Evolutionary conservation across 2,797 vertebrate genomes (phyloP).

Genomic region (Sandelia bainsii): DNA sequence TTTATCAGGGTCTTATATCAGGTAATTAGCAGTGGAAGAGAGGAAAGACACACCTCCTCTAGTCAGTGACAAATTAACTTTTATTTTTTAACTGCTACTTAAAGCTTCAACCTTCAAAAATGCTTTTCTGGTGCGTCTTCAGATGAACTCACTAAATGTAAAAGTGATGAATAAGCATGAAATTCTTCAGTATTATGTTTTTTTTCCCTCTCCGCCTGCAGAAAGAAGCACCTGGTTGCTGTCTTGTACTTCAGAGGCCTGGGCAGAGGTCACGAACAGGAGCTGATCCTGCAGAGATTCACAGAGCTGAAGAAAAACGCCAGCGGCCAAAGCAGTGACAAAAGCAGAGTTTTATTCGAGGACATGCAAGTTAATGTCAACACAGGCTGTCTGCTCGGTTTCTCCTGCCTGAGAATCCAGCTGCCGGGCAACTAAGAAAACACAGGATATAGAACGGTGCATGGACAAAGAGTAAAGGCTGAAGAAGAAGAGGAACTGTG

Average conservation of each 20-base stretch:
- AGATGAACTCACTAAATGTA: no score
- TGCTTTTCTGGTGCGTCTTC: no score
- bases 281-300: conserved; percentile 67
- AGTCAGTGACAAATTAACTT: background rate
- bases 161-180: background rate
- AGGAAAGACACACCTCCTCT: background rate
- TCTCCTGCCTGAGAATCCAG: conserved; percentile 54
- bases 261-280: conserved; percentile 65
- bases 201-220: conserved; percentile 50
- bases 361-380: conserved; percentile 68
- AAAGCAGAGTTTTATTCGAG: conserved; percentile 65
- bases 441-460: no score
- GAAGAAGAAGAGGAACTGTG: no score
- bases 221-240: conserved; percentile 79
- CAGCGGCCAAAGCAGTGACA: background rate
- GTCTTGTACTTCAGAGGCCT: conserved; percentile 82
- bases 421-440: conserved; percentile 27
- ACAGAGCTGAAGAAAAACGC: conserved; percentile 49
- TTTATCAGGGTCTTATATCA: conserved; percentile 1
- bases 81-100: no score
- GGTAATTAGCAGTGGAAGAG: background rate
- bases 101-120: no score
- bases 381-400: conserved; percentile 65
- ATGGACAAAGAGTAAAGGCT: no score
- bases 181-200: background rate